These are phyloP conservation scores for Thyatira batis DNA, from an alignment of 2,888 invertebrate genomes.

Conservation along the genomic window DNA sequence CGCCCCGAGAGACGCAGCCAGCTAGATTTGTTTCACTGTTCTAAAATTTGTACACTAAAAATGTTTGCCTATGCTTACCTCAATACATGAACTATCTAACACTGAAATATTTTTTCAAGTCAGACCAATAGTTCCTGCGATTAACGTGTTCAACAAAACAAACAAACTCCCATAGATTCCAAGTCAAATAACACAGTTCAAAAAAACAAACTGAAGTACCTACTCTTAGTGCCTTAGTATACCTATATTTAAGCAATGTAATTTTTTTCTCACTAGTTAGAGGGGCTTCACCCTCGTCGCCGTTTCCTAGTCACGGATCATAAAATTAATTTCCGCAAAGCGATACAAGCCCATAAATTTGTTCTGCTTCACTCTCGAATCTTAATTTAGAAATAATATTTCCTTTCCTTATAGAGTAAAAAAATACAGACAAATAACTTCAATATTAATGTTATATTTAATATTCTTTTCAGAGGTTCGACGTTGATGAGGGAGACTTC, in stretches of 20 bases:
- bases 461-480: slow-evolving; percentile 39
- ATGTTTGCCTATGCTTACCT: no score
- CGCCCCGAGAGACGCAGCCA: slow-evolving; percentile 23
- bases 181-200: no score
- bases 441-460: slow-evolving; percentile 23
- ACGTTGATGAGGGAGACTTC: slow-evolving; percentile 24
- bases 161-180: no score
- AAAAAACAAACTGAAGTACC: slow-evolving; percentile 5
- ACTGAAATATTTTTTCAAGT: no score
- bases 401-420: slow-evolving; percentile 20
- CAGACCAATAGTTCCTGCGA: no score
- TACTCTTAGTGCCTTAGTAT: no score
- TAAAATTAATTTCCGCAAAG: slow-evolving; percentile 45
- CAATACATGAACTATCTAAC: no score
- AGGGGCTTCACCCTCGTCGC: background rate
- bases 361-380: slow-evolving; percentile 23
- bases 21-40: slow-evolving; percentile 29
- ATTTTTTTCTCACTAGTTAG: slow-evolving; percentile 4
- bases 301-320: slow-evolving; percentile 26
- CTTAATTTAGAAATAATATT: slow-evolving; percentile 28
- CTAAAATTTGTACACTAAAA: no score
- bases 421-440: slow-evolving; percentile 16
- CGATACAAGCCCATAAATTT: slow-evolving; percentile 24
- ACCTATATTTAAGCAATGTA: background rate
- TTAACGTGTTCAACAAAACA: no score